Evolutionary conservation across 2,888 invertebrate species (phyloP).

Genomic region (Phortica okadai): DNA sequence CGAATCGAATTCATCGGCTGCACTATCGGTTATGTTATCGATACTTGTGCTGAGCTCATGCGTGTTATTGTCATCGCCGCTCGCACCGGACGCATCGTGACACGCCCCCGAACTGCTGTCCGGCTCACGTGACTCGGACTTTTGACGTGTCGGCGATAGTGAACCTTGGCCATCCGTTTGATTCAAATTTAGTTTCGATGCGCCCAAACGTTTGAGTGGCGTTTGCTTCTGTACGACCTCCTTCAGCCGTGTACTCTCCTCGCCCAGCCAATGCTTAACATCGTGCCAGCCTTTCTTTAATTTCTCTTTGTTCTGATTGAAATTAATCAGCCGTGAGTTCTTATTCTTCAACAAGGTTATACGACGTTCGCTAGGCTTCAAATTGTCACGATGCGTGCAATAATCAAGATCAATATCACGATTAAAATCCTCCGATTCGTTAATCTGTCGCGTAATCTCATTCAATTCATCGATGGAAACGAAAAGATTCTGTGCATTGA

Average conservation of each 20-base stretch:
- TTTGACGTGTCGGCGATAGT: constrained; percentile 1
- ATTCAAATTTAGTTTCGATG: constrained; percentile 63
- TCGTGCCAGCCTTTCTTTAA: constrained; percentile 75
- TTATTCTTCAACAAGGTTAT: constrained; percentile 75
- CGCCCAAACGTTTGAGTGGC: constrained; percentile 71
- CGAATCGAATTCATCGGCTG: constrained; percentile 57
- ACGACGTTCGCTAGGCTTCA: constrained; percentile 74
- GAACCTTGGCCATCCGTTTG: constrained; percentile 46
- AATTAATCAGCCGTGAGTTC: constrained; percentile 72
- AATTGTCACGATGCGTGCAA: constrained; percentile 75
- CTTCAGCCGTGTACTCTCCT: constrained; percentile 73
- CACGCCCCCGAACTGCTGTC: background rate
- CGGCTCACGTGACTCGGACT: background rate
- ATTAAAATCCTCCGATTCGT: constrained; percentile 74
- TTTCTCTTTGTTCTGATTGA: constrained; percentile 74
- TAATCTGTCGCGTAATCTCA: constrained; percentile 75
- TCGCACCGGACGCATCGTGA: background rate
- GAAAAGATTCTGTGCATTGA: constrained; percentile 73
- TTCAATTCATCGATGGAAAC: constrained; percentile 76
- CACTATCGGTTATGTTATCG: constrained; percentile 60
- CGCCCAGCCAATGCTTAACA: constrained; percentile 76
- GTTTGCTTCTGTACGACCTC: constrained; percentile 75
- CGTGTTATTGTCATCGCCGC: constrained; percentile 14
- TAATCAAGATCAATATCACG: constrained; percentile 75
- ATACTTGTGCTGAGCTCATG: constrained; percentile 55